Evolutionary conservation across 2,797 vertebrate species (phyloP).

Genomic region (Tenualosa ilisha): DNA sequence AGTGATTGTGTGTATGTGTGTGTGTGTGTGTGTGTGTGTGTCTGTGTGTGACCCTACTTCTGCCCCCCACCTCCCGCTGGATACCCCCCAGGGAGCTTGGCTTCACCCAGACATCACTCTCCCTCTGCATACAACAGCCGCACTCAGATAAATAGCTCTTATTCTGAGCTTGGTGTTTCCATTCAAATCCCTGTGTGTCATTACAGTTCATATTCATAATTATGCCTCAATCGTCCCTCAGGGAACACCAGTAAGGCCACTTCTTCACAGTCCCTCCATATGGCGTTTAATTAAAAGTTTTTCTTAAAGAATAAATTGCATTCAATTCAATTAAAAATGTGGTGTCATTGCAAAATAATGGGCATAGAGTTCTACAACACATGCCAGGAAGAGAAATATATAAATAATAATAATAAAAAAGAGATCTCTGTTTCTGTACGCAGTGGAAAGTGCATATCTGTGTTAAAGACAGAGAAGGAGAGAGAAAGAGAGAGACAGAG

Average conservation of each 20-base stretch:
- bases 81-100: constrained; percentile 53
- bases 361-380: constrained; percentile 74
- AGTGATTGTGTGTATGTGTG: background rate
- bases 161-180: constrained; percentile 72
- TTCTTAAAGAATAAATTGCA: constrained; percentile 85
- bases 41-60: background rate
- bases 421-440: constrained; percentile 65
- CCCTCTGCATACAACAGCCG: constrained; percentile 48
- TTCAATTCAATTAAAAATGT: constrained; percentile 87
- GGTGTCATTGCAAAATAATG: constrained; percentile 84
- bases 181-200: constrained; percentile 80
- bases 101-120: constrained; percentile 67
- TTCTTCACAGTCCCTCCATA: constrained; percentile 81
- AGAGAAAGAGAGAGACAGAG: background rate
- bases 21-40: background rate
- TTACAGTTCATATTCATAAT: constrained; percentile 87
- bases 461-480: constrained; percentile 46
- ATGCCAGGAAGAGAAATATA: constrained; percentile 63
- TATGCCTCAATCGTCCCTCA: constrained; percentile 79
- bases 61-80: background rate
- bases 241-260: constrained; percentile 80
- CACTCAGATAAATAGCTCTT: constrained; percentile 72
- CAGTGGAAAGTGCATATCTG: constrained; percentile 75
- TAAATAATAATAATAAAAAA: constrained; percentile 48
- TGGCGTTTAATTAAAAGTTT: constrained; percentile 87